Base-by-base conservation (phyloP, 2,797 vertebrate genomes). In the Cirrhinus molitorella region DNA sequence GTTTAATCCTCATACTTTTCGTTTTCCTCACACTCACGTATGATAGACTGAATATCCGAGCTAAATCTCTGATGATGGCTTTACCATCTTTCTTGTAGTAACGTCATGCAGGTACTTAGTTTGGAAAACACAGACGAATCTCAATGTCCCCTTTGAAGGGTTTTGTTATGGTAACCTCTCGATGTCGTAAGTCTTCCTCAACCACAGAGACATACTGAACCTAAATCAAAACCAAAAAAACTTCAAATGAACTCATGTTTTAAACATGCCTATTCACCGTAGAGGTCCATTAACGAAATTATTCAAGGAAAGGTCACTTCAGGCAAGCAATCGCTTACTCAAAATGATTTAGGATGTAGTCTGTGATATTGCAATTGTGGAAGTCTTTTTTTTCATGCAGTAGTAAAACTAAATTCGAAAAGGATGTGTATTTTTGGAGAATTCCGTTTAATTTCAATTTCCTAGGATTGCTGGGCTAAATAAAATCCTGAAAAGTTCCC, bases 81-180 rank as follows among this genome's bases (percentile, higher is more conserved):
- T 88, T 86, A 86, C 87, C 87, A 88, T 86, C 23, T 80, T 79
- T 85, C 80, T 72, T 73, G 72, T 72, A 43, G 78, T 74, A 84
- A 82, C 70, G 57, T 89, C 85, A 88, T 72, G 55, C 40, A 75
- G 76, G 75, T 59, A 75, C 68, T 70, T 43, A 25, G 45, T 73
- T 65, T 45, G 25, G 40, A 83, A 79, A 72, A 51, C 74, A 17
- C 75, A 79, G 78, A 83, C 79, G 82, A 72, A 83, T 79, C 78
- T 83, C 85, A 87, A 67, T 76, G 83, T 87, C 68, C 80, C 71
- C 78, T 83, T 88, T 89, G 80, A 74, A 82, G 75, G 79, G 80
- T 49, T 68, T 68, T 89, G 87, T 90, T 88, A 81, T 88, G 81
- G 31, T 85, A 86, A 87, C 89, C 86, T 84, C 59, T 88, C 57